Percentiles rank a stretch among this genome's conserved stretches.
phyloP scores from a whole-genome alignment of 2,888 invertebrate genomes.

The Cheilosia pagana region DNA sequence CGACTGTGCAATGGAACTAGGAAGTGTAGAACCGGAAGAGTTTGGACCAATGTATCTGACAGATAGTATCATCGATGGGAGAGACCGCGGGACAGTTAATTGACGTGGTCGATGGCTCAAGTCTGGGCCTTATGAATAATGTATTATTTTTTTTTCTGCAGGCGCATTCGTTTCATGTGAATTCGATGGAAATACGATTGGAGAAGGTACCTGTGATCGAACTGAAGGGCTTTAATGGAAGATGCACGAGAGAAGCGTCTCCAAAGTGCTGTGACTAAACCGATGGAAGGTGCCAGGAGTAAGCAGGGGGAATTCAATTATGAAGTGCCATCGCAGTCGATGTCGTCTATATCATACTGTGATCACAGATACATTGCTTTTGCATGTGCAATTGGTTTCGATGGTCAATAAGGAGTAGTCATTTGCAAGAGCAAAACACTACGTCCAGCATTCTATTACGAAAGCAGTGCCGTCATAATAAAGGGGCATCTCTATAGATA shows the following conservation, averaged over 20 bases:
- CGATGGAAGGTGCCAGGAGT: too few species aligned
- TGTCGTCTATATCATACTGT: too few species aligned
- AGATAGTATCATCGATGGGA: neutral
- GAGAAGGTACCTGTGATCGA: neutral
- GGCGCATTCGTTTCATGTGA: neutral
- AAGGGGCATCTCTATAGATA: too few species aligned
- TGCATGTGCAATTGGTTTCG: too few species aligned
- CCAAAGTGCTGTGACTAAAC: too few species aligned
- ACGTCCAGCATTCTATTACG: too few species aligned
- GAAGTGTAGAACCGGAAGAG: constrained; percentile 67
- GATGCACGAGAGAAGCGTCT: neutral
- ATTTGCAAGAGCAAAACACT: too few species aligned
- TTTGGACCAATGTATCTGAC: constrained; percentile 6
- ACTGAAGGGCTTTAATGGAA: neutral
- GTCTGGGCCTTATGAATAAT: neutral
- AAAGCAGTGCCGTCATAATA: too few species aligned
- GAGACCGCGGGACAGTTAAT: constrained; percentile 1
- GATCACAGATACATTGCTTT: too few species aligned
- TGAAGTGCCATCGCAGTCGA: too few species aligned
- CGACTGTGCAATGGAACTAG: constrained; percentile 33
- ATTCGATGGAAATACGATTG: neutral
- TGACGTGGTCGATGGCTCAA: constrained; percentile 1
- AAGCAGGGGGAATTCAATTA: too few species aligned
- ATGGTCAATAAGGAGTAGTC: too few species aligned
- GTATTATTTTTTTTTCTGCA: neutral